Evolutionary conservation across 2,888 invertebrate species (phyloP), one percentile per base, ranked within the genome.

Genomic region (Campoletis raptor): DNA sequence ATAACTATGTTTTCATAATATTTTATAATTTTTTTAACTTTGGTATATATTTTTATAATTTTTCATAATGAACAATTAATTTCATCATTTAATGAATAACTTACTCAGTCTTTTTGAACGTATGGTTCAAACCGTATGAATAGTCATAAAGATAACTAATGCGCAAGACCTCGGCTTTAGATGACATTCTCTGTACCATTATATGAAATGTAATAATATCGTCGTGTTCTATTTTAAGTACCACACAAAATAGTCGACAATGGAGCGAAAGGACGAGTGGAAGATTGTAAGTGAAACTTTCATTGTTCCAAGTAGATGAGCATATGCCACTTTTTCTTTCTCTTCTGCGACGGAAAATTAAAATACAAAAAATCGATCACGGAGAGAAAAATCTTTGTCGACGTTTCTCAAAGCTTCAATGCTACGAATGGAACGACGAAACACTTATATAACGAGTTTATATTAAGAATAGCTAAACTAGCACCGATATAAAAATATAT

Each of bases 201-300:
- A 76, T 54, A 30, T 52, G 45, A 72, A 67, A 83, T 66, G 54
- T 77, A 77, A 83, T 85, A 70, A 85, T 76, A 79, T 64, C 40
- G 15, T 45, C 42, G 70, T 42, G 74, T 48, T 76, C 48, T 73
- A 67, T 57, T 45, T 85, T 54, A 30, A 67, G 72, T 69, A 69
- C 45, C 37, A n/a, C 45, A 48, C 36, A 40, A 48, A 18, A 48
- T 12, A 54, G 12, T 79, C 54, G 69, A 57, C 77, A 81, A 66
- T 85, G 52, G 42, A 61, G 40, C 69, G 37, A 78, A 79, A 52
- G 64, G 66, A 69, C 21, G 84, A 80, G 69, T 69, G 42, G 54
- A 76, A 80, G 57, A 80, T 80, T 70, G 74, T n/a, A n/a, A 57
- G 74, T 24, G n/a, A 72, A 80, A 48, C 52, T 52, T 61, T 66